A percentile compares a stretch with the other conserved stretches of the same genome.
Evolutionary conservation across 2,888 invertebrate genomes (phyloP).

Genomic region (Orchesella flavescens): DNA sequence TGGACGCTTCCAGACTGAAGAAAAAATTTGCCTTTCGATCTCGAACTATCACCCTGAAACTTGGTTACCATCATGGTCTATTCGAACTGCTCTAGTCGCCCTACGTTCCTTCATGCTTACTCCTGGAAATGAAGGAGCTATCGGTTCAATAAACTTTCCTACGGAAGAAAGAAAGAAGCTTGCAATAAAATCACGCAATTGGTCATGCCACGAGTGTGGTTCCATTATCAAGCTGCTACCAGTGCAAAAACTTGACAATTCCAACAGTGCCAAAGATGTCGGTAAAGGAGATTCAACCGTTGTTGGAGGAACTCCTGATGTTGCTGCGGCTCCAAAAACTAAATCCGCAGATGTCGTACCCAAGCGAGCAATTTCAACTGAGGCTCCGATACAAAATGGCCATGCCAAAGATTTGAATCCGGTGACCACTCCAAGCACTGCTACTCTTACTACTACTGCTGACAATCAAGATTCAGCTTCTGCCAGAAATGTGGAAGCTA

Average conservation of each 20-base stretch:
- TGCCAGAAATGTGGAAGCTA: not conserved
- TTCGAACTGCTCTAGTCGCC: conserved; percentile 91
- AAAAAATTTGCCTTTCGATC: conserved; percentile 95
- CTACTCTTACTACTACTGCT: not conserved
- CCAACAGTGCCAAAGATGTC: not conserved
- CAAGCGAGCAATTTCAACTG: not conserved
- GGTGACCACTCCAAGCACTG: conserved; percentile 4
- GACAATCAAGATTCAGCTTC: conserved; percentile 10
- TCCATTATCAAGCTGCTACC: conserved; percentile 40
- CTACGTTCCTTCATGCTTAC: conserved; percentile 96
- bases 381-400: not conserved
- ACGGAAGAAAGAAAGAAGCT: conserved; percentile 86
- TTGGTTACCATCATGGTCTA: conserved; percentile 98
- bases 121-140: conserved; percentile 81
- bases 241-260: not conserved
- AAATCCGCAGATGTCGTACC: not conserved
- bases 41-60: conserved; percentile 98
- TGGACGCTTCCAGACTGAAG: conserved; percentile 93
- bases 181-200: conserved; percentile 83
- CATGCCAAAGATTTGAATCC: conserved; percentile 1
- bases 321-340: not conserved
- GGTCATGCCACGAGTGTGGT: conserved; percentile 81
- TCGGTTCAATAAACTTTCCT: conserved; percentile 92
- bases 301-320: not conserved
- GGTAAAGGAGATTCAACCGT: not conserved